These are phyloP conservation scores for Magallana ariakensis DNA, from an alignment of 1,140 invertebrate genomes.

Conservation along the genomic window DNA sequence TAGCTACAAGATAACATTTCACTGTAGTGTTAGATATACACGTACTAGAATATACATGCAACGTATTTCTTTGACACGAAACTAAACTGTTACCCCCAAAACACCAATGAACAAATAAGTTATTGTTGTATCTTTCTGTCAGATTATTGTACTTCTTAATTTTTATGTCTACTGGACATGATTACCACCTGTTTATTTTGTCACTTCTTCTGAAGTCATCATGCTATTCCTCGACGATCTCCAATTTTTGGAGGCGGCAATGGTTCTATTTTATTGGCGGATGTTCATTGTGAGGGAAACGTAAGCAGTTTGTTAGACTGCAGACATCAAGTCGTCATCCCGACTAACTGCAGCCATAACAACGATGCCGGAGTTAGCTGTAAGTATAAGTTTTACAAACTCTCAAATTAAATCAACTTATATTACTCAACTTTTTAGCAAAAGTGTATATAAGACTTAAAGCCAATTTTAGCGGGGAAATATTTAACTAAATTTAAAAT, in stretches of 20 bases:
- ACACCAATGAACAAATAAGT: too few species aligned
- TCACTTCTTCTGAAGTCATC: neutral
- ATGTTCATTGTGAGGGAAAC: neutral
- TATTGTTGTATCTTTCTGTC: too few species aligned
- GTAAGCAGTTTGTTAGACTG: neutral
- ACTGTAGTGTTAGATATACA: neutral
- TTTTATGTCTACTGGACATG: too few species aligned
- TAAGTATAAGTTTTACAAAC: neutral
- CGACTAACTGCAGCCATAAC: neutral
- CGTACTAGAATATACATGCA: neutral
- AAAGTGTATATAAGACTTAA: neutral
- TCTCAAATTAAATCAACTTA: neutral
- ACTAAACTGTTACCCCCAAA: neutral
- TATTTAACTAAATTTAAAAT: neutral
- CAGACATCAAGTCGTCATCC: neutral
- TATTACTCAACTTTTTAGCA: neutral
- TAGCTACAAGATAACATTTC: neutral
- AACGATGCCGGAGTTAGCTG: conserved; percentile 6
- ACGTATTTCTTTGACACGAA: neutral
- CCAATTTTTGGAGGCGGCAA: neutral
- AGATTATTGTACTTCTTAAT: too few species aligned
- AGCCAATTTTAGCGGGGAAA: neutral
- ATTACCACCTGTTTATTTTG: too few species aligned
- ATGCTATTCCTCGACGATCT: neutral
- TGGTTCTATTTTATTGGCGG: neutral